These are phyloP conservation scores for Oryctes rhinoceros DNA, from an alignment of 1,140 invertebrate genomes.

Conservation along the genomic window DNA sequence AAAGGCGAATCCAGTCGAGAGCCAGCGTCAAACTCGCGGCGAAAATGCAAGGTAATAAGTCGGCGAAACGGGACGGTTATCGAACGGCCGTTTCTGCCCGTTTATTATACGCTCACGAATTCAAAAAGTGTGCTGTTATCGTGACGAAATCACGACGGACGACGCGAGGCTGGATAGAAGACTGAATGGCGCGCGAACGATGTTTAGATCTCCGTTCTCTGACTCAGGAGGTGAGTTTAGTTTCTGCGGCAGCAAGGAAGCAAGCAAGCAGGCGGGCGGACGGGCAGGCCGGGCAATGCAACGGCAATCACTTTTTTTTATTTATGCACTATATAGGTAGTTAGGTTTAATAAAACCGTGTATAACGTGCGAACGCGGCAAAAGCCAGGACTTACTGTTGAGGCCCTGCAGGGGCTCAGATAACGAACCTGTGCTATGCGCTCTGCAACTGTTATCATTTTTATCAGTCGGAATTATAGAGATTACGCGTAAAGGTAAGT, in stretches of 20 bases:
- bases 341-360: conserved; percentile 28
- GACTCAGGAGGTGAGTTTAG: conserved; percentile 32
- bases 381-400: background rate
- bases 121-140: conserved; percentile 24
- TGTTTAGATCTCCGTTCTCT: conserved; percentile 36
- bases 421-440: conserved; percentile 8
- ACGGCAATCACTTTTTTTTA: conserved; percentile 32
- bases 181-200: conserved; percentile 23
- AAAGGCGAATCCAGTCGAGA: background rate
- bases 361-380: conserved; percentile 26
- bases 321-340: conserved; percentile 13
- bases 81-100: background rate
- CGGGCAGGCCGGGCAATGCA: background rate
- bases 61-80: background rate
- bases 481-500: conserved; percentile 16
- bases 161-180: conserved; percentile 23
- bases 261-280: background rate
- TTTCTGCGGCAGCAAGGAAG: conserved; percentile 15
- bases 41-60: background rate
- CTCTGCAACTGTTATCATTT: conserved; percentile 37
- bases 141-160: conserved; percentile 24
- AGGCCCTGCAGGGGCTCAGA: background rate
- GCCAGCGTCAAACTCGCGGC: background rate
- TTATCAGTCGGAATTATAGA: conserved; percentile 27
- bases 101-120: conserved; percentile 1